These are phyloP conservation scores for Glaucidium brasilianum DNA, from an alignment of 2,113 vertebrate genomes.

Conservation along the genomic window DNA sequence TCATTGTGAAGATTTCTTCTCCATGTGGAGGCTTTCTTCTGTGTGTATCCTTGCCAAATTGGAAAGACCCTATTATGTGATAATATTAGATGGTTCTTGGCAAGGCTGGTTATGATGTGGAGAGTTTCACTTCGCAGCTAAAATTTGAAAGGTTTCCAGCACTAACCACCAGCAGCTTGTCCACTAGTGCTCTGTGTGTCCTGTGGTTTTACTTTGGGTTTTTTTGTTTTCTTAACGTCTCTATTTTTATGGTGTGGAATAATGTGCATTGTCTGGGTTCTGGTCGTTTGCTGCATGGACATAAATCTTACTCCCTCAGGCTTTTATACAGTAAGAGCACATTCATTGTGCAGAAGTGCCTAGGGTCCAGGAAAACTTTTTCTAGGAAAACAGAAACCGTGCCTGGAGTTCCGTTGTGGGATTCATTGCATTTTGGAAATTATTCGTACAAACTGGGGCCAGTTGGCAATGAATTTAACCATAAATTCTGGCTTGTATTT, in stretches of 20 bases:
- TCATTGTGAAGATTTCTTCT: conserved; percentile 15
- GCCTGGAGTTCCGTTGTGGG: neutral
- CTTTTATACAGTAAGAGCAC: neutral
- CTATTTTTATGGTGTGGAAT: neutral
- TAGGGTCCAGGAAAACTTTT: conserved; percentile 16
- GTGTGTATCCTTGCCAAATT: neutral
- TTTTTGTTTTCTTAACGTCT: neutral
- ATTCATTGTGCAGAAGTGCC: neutral
- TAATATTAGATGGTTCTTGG: conserved; percentile 30
- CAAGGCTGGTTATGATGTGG: neutral
- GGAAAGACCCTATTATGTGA: conserved; percentile 25
- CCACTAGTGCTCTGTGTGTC: neutral
- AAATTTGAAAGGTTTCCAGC: conserved; percentile 9
- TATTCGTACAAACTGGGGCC: neutral
- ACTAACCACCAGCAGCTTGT: neutral
- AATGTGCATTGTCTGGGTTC: neutral
- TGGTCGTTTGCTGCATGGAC: neutral
- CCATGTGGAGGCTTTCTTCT: neutral
- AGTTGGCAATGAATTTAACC: neutral
- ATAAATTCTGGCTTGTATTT: neutral
- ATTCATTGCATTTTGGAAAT: neutral
- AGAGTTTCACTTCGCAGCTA: neutral
- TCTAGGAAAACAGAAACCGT: neutral
- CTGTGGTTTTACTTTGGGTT: neutral
- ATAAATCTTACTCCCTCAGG: neutral